These are phyloP conservation scores for Blennius ocellaris DNA, from an alignment of 2,113 vertebrate species.

Conservation along the genomic window DNA sequence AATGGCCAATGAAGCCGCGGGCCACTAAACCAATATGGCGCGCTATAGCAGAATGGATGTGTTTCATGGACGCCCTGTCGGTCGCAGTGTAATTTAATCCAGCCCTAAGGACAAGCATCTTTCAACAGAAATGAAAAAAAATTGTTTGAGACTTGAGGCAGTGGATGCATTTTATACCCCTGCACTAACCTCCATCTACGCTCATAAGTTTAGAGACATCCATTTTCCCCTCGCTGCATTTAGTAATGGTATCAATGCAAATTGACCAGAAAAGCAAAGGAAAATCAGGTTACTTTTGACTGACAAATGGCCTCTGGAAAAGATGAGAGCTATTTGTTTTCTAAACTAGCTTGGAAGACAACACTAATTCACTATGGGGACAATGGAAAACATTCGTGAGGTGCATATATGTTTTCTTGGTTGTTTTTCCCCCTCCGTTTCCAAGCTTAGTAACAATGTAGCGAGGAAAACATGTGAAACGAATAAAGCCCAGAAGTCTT, in stretches of 20 bases:
- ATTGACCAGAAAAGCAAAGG: conserved; percentile 60
- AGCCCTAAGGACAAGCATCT: conserved; percentile 79
- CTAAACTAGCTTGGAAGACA: conserved; percentile 20
- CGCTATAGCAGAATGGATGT: conserved; percentile 75
- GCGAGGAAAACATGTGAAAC: conserved; percentile 26
- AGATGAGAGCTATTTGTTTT: conserved; percentile 40
- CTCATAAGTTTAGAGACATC: conserved; percentile 39
- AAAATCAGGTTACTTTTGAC: conserved; percentile 59
- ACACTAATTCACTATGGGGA: conserved; percentile 22
- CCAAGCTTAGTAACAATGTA: conserved; percentile 1
- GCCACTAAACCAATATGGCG: conserved; percentile 77
- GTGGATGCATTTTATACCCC: conserved; percentile 70
- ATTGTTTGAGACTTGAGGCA: conserved; percentile 47
- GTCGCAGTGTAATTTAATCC: conserved; percentile 74
- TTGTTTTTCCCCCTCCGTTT: conserved; percentile 2
- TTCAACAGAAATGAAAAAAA: conserved; percentile 62
- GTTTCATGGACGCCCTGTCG: conserved; percentile 72
- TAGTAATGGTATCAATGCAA: conserved; percentile 47
- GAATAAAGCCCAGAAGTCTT: conserved; percentile 40
- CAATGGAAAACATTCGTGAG: conserved; percentile 31
- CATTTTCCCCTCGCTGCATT: conserved; percentile 53
- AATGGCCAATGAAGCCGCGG: conserved; percentile 76
- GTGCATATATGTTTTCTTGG: background rate
- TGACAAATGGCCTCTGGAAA: conserved; percentile 49
- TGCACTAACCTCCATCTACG: conserved; percentile 66